phyloP scores from a whole-genome alignment of 1,140 invertebrate genomes.

The Harlomillsia oculata region DNA sequence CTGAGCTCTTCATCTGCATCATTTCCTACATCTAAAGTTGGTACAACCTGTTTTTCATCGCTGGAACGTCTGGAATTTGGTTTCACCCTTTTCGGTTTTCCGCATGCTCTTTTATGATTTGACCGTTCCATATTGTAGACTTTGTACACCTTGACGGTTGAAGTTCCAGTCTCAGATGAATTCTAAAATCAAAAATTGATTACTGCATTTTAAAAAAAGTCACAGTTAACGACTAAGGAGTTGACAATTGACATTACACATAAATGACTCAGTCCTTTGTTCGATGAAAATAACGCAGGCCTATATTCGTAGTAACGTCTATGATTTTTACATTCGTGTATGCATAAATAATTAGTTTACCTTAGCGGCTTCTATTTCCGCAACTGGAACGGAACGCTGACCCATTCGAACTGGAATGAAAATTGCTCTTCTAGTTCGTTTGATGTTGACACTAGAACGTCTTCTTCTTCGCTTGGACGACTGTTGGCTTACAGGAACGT shows the following conservation, averaged over 20 bases:
- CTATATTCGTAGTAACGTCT: no score
- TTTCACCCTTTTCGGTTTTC: slow-evolving; percentile 3
- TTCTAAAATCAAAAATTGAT: not conserved
- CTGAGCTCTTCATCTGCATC: slow-evolving; percentile 34
- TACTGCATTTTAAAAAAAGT: no score
- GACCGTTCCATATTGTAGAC: slow-evolving; percentile 13
- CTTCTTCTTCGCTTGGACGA: slow-evolving; percentile 13
- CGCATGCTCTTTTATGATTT: not conserved
- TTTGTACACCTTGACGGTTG: slow-evolving; percentile 11
- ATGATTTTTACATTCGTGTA: no score
- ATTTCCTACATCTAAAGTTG: slow-evolving; percentile 17
- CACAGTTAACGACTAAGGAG: no score
- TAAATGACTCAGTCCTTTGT: no score
- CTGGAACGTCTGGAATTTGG: slow-evolving; percentile 9
- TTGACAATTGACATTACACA: no score
- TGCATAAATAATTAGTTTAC: not conserved
- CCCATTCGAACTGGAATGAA: slow-evolving; percentile 10
- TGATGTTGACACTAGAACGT: slow-evolving; percentile 17
- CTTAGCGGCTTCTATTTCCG: not conserved
- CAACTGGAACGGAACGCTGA: slow-evolving; percentile 13
- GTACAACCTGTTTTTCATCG: slow-evolving; percentile 9
- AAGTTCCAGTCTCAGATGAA: not conserved
- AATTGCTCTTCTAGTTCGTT: slow-evolving; percentile 17
- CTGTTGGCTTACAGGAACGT: no score
- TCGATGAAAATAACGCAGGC: no score